A percentile compares a stretch with the other conserved stretches of the same genome.
These are phyloP conservation scores for Rhipidura dahli DNA, from an alignment of 2,113 vertebrate species.

Conservation along the genomic window DNA sequence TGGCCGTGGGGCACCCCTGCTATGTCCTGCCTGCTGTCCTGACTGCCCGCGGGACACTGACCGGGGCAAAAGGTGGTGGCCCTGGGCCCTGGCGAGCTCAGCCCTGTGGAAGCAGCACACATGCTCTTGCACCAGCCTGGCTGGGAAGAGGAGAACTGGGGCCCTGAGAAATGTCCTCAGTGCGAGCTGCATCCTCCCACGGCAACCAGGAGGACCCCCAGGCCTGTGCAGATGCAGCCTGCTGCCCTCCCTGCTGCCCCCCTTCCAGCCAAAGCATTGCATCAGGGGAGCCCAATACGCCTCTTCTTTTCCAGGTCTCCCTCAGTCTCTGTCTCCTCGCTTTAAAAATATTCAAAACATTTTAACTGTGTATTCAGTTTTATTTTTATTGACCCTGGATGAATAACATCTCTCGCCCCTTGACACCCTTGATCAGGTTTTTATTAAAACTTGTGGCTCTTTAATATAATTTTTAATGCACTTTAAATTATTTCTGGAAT, in stretches of 20 bases:
- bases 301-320: background rate
- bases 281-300: background rate
- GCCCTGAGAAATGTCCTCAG: accelerated
- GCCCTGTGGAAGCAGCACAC: background rate
- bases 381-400: background rate
- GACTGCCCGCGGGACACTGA: background rate
- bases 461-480: conserved; percentile 35
- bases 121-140: accelerated
- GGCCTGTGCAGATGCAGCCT: background rate
- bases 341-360: background rate
- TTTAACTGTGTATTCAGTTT: background rate
- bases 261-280: background rate
- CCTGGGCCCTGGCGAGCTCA: accelerated
- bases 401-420: background rate
- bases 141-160: background rate
- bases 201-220: no score
- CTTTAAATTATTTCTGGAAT: conserved; percentile 37
- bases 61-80: background rate
- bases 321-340: background rate
- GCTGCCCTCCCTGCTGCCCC: background rate
- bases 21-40: background rate
- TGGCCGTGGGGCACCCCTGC: background rate
- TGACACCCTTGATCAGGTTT: background rate
- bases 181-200: accelerated
- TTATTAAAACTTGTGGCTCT: conserved; percentile 36